A percentile compares a stretch with the other conserved stretches of the same genome.
Evolutionary conservation across 2,888 invertebrate species (phyloP).

Genomic region (Noctuana brunneofusca): DNA sequence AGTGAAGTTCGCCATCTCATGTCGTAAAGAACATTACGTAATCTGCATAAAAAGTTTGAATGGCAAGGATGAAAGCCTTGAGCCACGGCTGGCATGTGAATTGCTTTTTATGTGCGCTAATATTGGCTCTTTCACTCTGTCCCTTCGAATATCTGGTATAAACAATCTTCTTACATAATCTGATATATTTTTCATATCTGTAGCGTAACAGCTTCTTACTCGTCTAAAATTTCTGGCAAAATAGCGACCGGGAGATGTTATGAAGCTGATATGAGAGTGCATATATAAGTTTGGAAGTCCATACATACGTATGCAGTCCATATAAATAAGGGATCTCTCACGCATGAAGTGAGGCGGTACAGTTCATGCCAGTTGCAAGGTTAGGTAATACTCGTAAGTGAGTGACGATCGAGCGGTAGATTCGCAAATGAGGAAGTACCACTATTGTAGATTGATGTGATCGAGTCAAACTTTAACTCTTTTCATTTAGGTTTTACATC

Average conservation of each 20-base stretch:
- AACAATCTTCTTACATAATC: slow-evolving; percentile 5
- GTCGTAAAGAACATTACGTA: slow-evolving; percentile 78
- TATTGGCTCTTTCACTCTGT: slow-evolving; percentile 65
- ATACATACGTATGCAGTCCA: no score
- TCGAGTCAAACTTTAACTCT: no score
- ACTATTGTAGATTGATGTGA: no score
- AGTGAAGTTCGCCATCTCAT: slow-evolving; percentile 78
- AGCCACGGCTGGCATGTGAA: slow-evolving; percentile 77
- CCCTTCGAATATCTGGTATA: not conserved
- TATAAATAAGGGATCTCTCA: no score
- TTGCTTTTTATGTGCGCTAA: slow-evolving; percentile 71
- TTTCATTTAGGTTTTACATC: no score
- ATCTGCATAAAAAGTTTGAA: slow-evolving; percentile 81
- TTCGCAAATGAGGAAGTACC: no score
- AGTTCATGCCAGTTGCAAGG: no score
- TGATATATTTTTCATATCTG: not conserved
- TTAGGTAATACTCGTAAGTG: no score
- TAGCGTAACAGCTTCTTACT: not conserved
- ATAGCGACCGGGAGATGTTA: not conserved
- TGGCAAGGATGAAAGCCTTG: slow-evolving; percentile 75
- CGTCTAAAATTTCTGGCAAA: not conserved
- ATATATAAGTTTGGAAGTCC: no score
- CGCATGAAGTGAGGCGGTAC: no score
- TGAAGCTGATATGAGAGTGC: not conserved
- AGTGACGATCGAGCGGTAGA: no score